Evolutionary conservation across 2,888 invertebrate species (phyloP).

Genomic region (Leucophora obtusa): DNA sequence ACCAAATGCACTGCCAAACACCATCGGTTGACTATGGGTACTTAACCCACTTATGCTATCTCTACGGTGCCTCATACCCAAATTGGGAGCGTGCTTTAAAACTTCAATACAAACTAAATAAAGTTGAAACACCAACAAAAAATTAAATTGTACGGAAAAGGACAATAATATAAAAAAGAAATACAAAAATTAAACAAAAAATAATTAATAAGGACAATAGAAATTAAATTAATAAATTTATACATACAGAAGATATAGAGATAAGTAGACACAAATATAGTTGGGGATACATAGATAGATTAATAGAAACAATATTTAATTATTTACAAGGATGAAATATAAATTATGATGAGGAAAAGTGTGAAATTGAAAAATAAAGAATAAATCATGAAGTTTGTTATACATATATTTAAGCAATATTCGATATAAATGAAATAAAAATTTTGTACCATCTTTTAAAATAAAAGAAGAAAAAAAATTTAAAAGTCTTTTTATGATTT

Average conservation of each 20-base stretch:
- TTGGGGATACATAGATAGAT: slow-evolving; percentile 9
- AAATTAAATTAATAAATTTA: slow-evolving; percentile 28
- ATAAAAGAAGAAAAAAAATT: no score
- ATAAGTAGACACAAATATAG: background rate
- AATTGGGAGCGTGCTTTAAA: slow-evolving; percentile 81
- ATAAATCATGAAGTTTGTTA: no score
- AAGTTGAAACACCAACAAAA: slow-evolving; percentile 58
- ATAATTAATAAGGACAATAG: slow-evolving; percentile 45
- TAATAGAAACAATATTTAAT: slow-evolving; percentile 16
- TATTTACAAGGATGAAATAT: background rate
- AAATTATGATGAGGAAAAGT: slow-evolving; percentile 6
- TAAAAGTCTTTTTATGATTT: no score
- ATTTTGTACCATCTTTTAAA: no score
- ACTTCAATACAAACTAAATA: slow-evolving; percentile 81
- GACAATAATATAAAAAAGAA: slow-evolving; percentile 66
- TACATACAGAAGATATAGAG: slow-evolving; percentile 28
- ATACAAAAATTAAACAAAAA: slow-evolving; percentile 62
- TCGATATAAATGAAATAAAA: no score
- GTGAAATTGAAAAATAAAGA: no score
- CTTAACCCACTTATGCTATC: slow-evolving; percentile 79
- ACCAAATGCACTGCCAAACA: slow-evolving; percentile 78
- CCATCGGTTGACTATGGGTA: slow-evolving; percentile 79
- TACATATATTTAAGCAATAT: no score
- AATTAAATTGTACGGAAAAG: slow-evolving; percentile 63
- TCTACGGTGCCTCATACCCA: slow-evolving; percentile 80